Percentiles rank a stretch among this genome's conserved stretches.
Evolutionary conservation across 2,797 vertebrate species (phyloP).

Genomic region (Etheostoma nigrum): DNA sequence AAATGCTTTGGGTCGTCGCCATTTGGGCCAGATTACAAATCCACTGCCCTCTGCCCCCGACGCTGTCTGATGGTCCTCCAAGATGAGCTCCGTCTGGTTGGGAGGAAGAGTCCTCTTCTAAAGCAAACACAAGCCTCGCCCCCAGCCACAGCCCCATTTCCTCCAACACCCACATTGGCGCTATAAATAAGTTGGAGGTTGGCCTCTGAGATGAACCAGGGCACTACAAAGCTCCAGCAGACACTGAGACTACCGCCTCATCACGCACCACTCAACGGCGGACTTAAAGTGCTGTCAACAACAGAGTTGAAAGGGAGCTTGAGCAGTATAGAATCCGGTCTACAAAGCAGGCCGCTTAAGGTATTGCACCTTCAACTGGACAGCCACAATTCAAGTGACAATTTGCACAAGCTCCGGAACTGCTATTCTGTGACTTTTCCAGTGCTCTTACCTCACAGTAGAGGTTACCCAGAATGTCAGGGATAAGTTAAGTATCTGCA

Average conservation of each 20-base stretch:
- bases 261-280: conserved; percentile 55
- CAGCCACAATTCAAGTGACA: background rate
- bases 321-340: conserved; percentile 10
- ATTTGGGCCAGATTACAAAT: conserved; percentile 63
- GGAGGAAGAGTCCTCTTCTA: conserved; percentile 61
- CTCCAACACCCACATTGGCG: conserved; percentile 69
- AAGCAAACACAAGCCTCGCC: conserved; percentile 59
- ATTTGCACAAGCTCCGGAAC: background rate
- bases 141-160: conserved; percentile 71
- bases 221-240: conserved; percentile 61
- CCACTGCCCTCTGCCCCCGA: conserved; percentile 35
- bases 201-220: conserved; percentile 64
- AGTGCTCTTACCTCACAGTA: background rate
- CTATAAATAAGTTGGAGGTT: conserved; percentile 77
- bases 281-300: conserved; percentile 29
- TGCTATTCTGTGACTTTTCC: background rate
- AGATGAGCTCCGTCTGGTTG: conserved; percentile 58
- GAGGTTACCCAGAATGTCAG: background rate
- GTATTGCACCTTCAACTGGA: conserved; percentile 1
- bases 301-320: conserved; percentile 23
- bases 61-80: conserved; percentile 37
- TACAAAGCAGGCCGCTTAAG: background rate
- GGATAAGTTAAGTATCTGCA: background rate
- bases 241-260: conserved; percentile 57
- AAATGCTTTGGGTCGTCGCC: conserved; percentile 67